Base-by-base conservation (phyloP, 2,888 invertebrate genomes). In the Rhamnusium bicolor region DNA sequence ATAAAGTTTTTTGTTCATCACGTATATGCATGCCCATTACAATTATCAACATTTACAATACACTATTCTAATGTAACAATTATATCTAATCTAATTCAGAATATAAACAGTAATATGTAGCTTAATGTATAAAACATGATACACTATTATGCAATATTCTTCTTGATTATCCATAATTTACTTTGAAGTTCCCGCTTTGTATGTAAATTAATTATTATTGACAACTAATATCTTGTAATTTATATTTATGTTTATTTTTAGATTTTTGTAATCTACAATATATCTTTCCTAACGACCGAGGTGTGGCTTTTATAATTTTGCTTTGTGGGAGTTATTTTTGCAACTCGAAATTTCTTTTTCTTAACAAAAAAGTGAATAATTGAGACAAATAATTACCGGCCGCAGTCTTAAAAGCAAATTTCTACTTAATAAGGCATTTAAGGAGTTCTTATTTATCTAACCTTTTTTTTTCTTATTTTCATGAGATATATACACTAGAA, bases 101-200 rank as follows among this genome's bases (percentile, higher is more conserved):
- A n/a, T n/a, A 40, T n/a, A 40, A 40, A 12, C 12, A 40, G 40
- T n/a, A 12, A 40, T 4, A 12, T 12, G n/a, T n/a, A 40, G 12
- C 10, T 53, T 8, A n/a, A 53, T 53, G n/a, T 7, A 21, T 53
- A 53, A 53, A 21, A n/a, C 21, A 53, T 53, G 19, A 24, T 24
- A 24, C n/a, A n/a, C n/a, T 24, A 24, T 53, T 53, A 53, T 53
- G n/a, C n/a, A 53, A n/a, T 21, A 4, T 12, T 53, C 24, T 4
- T 21, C 53, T 12, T 53, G 10, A n/a, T 53, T 56, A 40, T 16
- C 10, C 29, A 8, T 7, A 29, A 56, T 29, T 56, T 29, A 4
- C 56, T 56, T 56, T 56, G 56, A 56, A 16, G 29, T 29, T 56
- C 14, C 56, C 56, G 56, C 56, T 5, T 27, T 27, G 10, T 56